Evolutionary conservation across 2,797 vertebrate species (phyloP).

Genomic region (Lycodopsis pacificus): DNA sequence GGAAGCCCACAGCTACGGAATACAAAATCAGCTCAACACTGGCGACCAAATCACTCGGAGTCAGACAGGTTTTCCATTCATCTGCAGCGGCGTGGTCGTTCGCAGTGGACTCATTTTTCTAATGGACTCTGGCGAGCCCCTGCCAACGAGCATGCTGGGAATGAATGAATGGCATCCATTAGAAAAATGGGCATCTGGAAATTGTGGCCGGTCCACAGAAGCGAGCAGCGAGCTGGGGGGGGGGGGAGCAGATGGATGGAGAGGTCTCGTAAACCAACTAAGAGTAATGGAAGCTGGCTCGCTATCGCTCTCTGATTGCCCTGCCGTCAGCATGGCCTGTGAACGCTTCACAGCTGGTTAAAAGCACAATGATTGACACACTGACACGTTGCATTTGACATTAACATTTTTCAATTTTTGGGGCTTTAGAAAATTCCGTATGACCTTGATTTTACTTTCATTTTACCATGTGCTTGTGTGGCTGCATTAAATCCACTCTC

Average conservation of each 20-base stretch:
- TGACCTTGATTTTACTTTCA: constrained; percentile 15
- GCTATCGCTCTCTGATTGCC: constrained; percentile 46
- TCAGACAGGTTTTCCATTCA: constrained; percentile 66
- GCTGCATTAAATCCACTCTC: neutral
- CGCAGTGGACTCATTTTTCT: constrained; percentile 78
- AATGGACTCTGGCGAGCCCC: constrained; percentile 77
- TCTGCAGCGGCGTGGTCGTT: constrained; percentile 64
- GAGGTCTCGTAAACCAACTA: constrained; percentile 38
- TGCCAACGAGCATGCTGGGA: constrained; percentile 75
- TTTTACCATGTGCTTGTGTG: neutral
- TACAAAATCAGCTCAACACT: constrained; percentile 39
- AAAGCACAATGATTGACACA: constrained; percentile 40
- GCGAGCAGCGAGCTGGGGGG: constrained; percentile 38
- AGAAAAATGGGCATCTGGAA: constrained; percentile 78
- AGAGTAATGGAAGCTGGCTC: constrained; percentile 40
- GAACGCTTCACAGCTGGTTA: constrained; percentile 53
- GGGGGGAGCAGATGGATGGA: constrained; percentile 56
- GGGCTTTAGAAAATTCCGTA: neutral
- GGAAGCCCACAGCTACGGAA: constrained; percentile 31
- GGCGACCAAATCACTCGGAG: constrained; percentile 53
- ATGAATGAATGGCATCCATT: constrained; percentile 81
- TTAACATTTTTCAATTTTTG: neutral
- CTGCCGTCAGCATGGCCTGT: constrained; percentile 34
- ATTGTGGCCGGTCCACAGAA: constrained; percentile 76
- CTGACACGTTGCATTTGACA: constrained; percentile 14